Conservation (phyloP, 37 sponge, comb jelly and placozoan species). For the Chondrosia reniformis region DNA sequence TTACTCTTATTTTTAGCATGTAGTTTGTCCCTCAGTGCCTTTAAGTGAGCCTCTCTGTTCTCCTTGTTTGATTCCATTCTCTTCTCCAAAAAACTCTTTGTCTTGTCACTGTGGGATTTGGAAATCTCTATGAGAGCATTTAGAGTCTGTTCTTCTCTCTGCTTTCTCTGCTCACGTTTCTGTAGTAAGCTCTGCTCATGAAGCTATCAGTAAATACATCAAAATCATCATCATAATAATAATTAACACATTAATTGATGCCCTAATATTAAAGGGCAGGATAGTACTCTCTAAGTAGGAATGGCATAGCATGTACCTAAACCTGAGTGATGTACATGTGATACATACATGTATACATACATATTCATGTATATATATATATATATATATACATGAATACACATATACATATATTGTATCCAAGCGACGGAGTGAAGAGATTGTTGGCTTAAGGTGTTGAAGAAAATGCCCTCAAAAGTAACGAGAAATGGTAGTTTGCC, state of each 20-base stretch:
- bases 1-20: constrained; percentile 23
- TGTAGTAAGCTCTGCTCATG: constrained; percentile 9
- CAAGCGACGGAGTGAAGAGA: too few species aligned
- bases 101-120: constrained; percentile 11
- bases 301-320: too few species aligned
- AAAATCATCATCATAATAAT: not conserved
- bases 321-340: not conserved
- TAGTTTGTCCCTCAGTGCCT: constrained; percentile 23
- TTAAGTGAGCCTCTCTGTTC: constrained; percentile 35
- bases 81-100: not conserved
- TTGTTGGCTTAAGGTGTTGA: too few species aligned
- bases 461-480: too few species aligned
- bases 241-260: not conserved
- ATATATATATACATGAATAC: not conserved
- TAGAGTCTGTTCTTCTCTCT: not conserved
- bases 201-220: not conserved
- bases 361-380: not conserved
- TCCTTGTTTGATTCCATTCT: constrained; percentile 10
- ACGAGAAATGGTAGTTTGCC: too few species aligned
- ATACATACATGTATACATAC: not conserved
- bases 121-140: not conserved
- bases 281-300: too few species aligned
- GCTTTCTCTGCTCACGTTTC: not conserved
- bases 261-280: too few species aligned
- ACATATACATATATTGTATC: not conserved